Conservation (phyloP, 2,797 vertebrate genomes). For the Ciconia nigra region DNA sequence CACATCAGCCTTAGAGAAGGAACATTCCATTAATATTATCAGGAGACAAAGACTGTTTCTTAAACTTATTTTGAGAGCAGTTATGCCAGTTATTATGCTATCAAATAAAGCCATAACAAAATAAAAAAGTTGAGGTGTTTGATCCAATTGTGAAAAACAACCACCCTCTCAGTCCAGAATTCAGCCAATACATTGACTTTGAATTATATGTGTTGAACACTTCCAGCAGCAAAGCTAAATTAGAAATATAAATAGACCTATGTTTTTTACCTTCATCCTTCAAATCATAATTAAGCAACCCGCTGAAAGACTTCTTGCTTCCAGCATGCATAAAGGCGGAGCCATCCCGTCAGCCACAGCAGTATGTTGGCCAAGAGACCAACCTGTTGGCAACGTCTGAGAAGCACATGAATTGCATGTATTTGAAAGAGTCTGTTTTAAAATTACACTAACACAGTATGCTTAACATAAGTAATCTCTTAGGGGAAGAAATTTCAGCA, state of each 20-base stretch:
- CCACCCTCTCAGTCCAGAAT: neutral
- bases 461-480: neutral
- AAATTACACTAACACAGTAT: neutral
- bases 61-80: neutral
- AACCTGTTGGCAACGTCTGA: neutral
- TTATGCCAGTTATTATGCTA: neutral
- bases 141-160: neutral
- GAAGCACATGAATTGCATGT: rapidly evolving
- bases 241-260: neutral
- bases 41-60: neutral
- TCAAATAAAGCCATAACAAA: neutral
- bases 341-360: neutral
- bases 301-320: neutral
- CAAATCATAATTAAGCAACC: neutral
- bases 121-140: neutral
- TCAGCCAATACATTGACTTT: neutral
- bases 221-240: neutral
- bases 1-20: neutral
- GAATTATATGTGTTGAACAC: neutral
- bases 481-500: neutral
- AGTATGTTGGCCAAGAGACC: neutral
- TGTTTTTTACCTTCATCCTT: neutral
- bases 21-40: neutral
- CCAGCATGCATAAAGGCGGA: rapidly evolving
- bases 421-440: neutral